These are phyloP conservation scores for Eptesicus fuscus DNA, from an alignment of 2,113 vertebrate genomes.

Conservation along the genomic window DNA sequence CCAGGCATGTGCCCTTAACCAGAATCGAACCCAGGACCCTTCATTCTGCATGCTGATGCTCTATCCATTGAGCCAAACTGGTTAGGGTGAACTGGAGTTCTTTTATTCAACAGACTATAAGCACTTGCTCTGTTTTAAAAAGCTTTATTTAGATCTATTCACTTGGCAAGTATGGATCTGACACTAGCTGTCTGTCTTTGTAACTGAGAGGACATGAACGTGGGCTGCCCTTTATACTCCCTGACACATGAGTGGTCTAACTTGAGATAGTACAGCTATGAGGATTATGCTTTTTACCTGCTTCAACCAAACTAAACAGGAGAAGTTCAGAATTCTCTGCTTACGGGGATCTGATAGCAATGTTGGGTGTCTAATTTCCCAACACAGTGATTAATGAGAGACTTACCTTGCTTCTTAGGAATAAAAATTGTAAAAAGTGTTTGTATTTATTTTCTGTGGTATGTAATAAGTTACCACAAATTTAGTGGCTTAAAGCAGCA, in stretches of 20 bases:
- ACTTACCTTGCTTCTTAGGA: constrained; percentile 10
- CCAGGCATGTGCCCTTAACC: no score
- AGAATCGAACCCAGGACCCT: no score
- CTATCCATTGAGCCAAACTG: no score
- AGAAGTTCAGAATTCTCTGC: background rate
- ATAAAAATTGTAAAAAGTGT: background rate
- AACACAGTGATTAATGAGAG: background rate
- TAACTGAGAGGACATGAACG: background rate
- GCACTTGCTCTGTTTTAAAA: background rate
- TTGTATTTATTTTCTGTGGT: background rate
- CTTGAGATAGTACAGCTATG: background rate
- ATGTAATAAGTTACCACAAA: background rate
- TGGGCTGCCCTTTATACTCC: background rate
- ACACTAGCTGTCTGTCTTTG: constrained; percentile 18
- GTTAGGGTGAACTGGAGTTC: background rate
- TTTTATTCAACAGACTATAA: background rate
- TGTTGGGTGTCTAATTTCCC: background rate
- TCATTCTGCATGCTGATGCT: no score
- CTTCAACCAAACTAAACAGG: background rate
- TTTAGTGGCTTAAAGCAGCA: background rate
- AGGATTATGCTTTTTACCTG: background rate
- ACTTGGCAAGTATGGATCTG: background rate
- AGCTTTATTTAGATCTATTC: background rate
- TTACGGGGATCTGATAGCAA: background rate
- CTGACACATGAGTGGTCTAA: background rate